Conservation (phyloP, 2,888 invertebrate genomes). For the Ormia ochracea region DNA sequence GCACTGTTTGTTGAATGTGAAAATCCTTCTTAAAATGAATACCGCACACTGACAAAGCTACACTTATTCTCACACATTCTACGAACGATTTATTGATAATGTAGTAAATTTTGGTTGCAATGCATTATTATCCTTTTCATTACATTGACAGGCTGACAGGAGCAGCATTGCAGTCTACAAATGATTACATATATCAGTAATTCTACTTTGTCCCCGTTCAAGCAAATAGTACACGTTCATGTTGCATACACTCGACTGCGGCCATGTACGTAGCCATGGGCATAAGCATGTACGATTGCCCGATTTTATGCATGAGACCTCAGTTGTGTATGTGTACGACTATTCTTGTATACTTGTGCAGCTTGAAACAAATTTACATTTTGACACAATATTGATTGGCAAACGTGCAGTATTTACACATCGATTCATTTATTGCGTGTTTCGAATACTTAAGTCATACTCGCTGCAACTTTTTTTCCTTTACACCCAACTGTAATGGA, state of each 20-base stretch:
- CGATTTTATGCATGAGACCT: no score
- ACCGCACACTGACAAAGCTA: neutral
- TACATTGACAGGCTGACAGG: slow-evolving; percentile 58
- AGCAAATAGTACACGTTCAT: neutral
- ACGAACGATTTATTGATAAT: slow-evolving; percentile 22
- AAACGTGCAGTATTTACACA: slow-evolving; percentile 53
- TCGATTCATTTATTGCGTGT: slow-evolving; percentile 54
- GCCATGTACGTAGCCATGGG: neutral
- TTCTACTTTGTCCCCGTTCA: slow-evolving; percentile 32
- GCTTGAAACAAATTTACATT: slow-evolving; percentile 45
- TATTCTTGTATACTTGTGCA: neutral
- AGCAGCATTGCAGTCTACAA: slow-evolving; percentile 62
- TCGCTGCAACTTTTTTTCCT: neutral
- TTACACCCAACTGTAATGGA: slow-evolving; percentile 5
- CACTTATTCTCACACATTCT: neutral
- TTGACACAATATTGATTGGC: slow-evolving; percentile 58
- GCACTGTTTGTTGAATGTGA: slow-evolving; percentile 44
- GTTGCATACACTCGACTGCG: neutral
- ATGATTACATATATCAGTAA: slow-evolving; percentile 56
- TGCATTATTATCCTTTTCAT: slow-evolving; percentile 50
- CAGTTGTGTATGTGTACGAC: neutral
- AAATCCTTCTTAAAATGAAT: slow-evolving; percentile 38
- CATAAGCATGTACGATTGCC: neutral
- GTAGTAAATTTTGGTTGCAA: slow-evolving; percentile 40
- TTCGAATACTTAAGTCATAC: slow-evolving; percentile 51